Percentiles rank a stretch among this genome's conserved stretches.
phyloP scores from a whole-genome alignment of 2,888 invertebrate species.

The Pollenia amentaria region DNA sequence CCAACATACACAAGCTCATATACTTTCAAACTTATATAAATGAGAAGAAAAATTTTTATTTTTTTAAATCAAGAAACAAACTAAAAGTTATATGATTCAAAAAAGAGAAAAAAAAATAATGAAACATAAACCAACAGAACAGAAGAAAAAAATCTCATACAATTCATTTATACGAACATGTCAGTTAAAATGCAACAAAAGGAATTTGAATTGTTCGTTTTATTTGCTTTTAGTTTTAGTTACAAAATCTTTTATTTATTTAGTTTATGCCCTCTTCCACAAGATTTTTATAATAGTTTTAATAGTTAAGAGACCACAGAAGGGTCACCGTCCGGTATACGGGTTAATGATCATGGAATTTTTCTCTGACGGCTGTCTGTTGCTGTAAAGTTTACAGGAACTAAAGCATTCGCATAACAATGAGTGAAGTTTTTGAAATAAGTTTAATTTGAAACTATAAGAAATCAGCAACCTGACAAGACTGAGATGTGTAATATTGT shows the following conservation, averaged over 20 bases:
- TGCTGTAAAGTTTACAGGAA: slow-evolving; percentile 2
- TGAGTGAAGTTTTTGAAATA: neutral
- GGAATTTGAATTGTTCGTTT: slow-evolving; percentile 53
- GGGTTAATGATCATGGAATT: slow-evolving; percentile 2
- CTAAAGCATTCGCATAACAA: slow-evolving; percentile 25
- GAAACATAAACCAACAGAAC: neutral
- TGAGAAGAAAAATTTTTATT: neutral
- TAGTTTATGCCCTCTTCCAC: neutral
- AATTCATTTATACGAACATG: slow-evolving; percentile 37
- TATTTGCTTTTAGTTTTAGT: slow-evolving; percentile 63
- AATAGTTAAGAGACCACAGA: neutral
- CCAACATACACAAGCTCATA: slow-evolving; percentile 36
- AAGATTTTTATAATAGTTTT: neutral
- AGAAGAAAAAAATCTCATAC: slow-evolving; percentile 25
- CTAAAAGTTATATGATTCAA: slow-evolving; percentile 18
- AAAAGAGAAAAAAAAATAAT: slow-evolving; percentile 19
- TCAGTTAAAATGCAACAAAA: slow-evolving; percentile 53
- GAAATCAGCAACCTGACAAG: neutral
- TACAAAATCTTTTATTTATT: slow-evolving; percentile 63
- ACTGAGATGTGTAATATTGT: neutral
- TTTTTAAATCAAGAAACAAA: slow-evolving; percentile 5
- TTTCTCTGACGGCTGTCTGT: neutral
- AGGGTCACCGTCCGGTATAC: neutral
- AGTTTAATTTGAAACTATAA: neutral
- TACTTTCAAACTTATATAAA: neutral